Base-by-base conservation (phyloP, 2,797 vertebrate species). In the Nasua narica region DNA sequence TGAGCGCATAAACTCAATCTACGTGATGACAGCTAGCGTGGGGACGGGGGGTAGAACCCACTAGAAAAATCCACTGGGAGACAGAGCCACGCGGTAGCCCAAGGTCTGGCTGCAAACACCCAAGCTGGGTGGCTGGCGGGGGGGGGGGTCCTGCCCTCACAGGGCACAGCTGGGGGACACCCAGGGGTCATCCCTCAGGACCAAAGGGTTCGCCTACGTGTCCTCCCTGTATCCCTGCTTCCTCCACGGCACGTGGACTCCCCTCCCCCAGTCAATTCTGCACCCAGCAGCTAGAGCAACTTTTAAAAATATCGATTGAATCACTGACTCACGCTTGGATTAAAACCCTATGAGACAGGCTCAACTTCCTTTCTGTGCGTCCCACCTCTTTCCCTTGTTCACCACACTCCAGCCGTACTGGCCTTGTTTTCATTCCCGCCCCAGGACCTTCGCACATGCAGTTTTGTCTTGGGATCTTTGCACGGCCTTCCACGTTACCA, bases 61-160 rank as follows among this genome's bases (percentile, higher is more conserved):
- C 70, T 9, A 37, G 93, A 52, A 15, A 23, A 32, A 23, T 9
- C 46, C 37, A 25, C 15, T 19, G 11, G 46, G 29, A 62, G 37
- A 62, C 50, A 37, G 62, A 65, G 3, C 43, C 2, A 0, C 40
- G 1, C 0, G 1, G 48, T 25, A 46, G 54, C 14, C 16, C 18
- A 0, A 11, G 7, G 5, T 14, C 15, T 0, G 4, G 50, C 13
- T 3, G 72, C 35, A 7, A 50, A 54, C 5, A 14, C 0, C 11
- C 5, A 8, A 7, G 43, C 37, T 10, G 56, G 9, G 16, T 0
- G 9, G 50, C 9, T 11, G 35, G 40, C 13, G 14, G 35, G 40
- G 29, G 14, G 35, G 40, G 29, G 40, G 14, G 50, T 58, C 62
- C 7, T 25, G 29, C 54, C 40, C 58, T 52, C 0, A 0, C 13